Percentiles rank a stretch among this genome's conserved stretches.
Conservation (phyloP, 2,113 vertebrate genomes). For the Sapajus apella region DNA sequence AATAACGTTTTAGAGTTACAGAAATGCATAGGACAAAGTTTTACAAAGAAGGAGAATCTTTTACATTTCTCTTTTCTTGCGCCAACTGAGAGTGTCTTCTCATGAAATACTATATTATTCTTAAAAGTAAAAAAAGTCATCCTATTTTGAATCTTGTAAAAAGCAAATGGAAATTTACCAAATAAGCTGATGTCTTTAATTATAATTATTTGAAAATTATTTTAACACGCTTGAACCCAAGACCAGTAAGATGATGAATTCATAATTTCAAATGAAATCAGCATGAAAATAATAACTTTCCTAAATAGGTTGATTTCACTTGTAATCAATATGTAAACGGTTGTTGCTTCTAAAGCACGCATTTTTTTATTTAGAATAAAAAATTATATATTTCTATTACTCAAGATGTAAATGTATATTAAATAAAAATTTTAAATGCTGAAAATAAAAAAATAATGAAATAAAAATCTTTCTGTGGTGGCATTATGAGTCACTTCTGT, state of each 20-base stretch:
- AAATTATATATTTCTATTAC: slow-evolving; percentile 35
- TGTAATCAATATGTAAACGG: background rate
- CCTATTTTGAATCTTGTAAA: background rate
- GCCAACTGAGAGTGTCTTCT: background rate
- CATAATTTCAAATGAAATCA: slow-evolving; percentile 33
- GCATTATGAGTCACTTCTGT: background rate
- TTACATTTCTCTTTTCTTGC: background rate
- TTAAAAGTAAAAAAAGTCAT: background rate
- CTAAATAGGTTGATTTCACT: background rate
- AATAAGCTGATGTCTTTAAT: background rate
- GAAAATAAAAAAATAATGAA: background rate
- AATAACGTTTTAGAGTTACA: slow-evolving; percentile 30
- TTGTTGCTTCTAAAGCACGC: slow-evolving; percentile 19
- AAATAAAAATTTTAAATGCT: background rate
- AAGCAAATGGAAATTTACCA: background rate
- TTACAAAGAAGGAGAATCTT: background rate
- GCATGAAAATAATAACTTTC: background rate
- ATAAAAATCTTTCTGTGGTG: background rate
- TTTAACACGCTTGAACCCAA: background rate
- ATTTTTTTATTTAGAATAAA: slow-evolving; percentile 10
- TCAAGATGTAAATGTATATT: background rate
- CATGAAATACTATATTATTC: background rate
- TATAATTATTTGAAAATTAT: background rate
- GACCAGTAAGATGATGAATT: background rate
- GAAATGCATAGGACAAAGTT: background rate